Conservation (phyloP, 2,888 invertebrate genomes). For the Prosapia bicincta region DNA sequence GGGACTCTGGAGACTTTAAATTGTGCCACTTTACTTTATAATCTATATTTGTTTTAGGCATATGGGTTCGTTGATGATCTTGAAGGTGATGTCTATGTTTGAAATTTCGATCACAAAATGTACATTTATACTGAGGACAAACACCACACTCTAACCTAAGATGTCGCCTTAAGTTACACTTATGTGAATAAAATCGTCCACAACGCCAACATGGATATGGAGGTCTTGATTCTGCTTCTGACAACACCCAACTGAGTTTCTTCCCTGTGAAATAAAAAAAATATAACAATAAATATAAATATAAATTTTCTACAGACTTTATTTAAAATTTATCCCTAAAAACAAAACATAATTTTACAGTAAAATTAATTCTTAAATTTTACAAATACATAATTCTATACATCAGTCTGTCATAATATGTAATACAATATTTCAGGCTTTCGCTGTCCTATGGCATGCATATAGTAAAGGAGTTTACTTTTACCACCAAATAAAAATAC, state of each 20-base stretch:
- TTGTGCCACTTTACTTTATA: background rate
- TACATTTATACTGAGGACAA: slow-evolving; percentile 24
- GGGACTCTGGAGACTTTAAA: background rate
- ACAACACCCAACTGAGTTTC: background rate
- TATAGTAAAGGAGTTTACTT: too few species aligned
- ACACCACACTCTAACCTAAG: slow-evolving; percentile 42
- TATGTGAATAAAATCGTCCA: slow-evolving; percentile 9
- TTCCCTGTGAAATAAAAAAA: background rate
- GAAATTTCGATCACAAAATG: slow-evolving; percentile 22
- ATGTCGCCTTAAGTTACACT: slow-evolving; percentile 42
- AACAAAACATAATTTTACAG: too few species aligned
- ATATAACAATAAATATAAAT: background rate
- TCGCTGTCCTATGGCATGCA: too few species aligned
- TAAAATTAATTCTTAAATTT: too few species aligned
- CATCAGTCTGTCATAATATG: too few species aligned
- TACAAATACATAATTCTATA: too few species aligned
- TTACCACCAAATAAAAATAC: too few species aligned
- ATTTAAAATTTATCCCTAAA: too few species aligned
- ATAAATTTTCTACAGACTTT: too few species aligned
- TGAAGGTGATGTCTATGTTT: slow-evolving; percentile 28
- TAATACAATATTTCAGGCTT: too few species aligned
- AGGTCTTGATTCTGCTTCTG: background rate
- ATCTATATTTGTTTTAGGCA: background rate
- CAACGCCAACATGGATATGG: slow-evolving; percentile 11
- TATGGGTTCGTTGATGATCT: slow-evolving; percentile 15